phyloP scores from a whole-genome alignment of 2,888 invertebrate genomes.

The Hipparchia sbordonii region DNA sequence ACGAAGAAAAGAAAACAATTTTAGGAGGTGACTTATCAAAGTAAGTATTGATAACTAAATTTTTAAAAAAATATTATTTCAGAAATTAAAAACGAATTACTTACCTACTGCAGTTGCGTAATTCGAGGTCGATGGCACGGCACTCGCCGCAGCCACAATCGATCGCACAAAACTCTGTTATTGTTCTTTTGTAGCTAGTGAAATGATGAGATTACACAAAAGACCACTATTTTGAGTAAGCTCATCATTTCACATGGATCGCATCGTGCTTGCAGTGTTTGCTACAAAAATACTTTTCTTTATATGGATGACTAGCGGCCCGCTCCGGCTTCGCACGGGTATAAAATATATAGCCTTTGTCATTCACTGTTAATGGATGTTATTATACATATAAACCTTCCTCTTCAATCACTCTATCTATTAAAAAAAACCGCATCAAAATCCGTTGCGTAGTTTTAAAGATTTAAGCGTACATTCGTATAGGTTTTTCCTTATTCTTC shows the following conservation, averaged over 20 bases:
- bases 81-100: conserved; percentile 25
- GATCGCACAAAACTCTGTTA: conserved; percentile 54
- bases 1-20: neutral
- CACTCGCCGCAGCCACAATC: conserved; percentile 53
- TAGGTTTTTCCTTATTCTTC: too few relatives aligned
- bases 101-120: conserved; percentile 52
- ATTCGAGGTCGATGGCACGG: conserved; percentile 68
- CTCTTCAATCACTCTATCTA: too few relatives aligned
- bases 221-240: conserved; percentile 31
- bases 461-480: too few relatives aligned
- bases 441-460: too few relatives aligned
- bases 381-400: too few relatives aligned
- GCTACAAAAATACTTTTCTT: neutral
- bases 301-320: neutral
- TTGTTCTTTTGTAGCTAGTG: conserved; percentile 37
- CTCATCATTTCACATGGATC: conserved; percentile 30
- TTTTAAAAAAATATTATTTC: too few relatives aligned
- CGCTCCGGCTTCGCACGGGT: too few relatives aligned
- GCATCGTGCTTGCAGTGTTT: neutral
- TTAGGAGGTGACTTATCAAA: conserved; percentile 13
- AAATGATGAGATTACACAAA: neutral
- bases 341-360: too few relatives aligned
- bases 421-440: too few relatives aligned
- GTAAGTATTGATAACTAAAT: conserved; percentile 13
- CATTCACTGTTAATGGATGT: too few relatives aligned